Conservation (phyloP, 1,140 invertebrate genomes). For the Drosophila repletoides region DNA sequence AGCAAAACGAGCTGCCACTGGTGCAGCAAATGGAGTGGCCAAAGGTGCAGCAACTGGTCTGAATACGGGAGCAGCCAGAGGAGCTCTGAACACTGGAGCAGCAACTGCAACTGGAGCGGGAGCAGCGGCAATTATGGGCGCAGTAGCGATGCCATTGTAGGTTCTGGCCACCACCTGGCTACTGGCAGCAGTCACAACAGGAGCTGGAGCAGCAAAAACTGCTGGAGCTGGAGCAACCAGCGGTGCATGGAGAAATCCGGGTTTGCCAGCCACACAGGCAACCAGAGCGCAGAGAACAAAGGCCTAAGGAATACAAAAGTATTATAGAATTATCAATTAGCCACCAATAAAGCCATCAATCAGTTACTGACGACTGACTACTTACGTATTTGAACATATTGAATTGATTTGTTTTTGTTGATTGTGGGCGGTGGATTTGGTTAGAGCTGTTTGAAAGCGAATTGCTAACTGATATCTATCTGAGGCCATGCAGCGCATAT, state of each 20-base stretch:
- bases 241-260: constrained; percentile 67
- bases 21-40: constrained; percentile 42
- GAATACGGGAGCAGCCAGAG: no score
- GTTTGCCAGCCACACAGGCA: constrained; percentile 80
- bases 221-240: constrained; percentile 59
- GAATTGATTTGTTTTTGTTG: constrained; percentile 23
- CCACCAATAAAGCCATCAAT: no score
- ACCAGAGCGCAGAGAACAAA: constrained; percentile 73
- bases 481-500: constrained; percentile 42
- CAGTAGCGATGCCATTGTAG: constrained; percentile 81
- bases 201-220: constrained; percentile 70
- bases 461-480: constrained; percentile 57
- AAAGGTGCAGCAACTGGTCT: constrained; percentile 38
- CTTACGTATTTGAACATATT: constrained; percentile 81
- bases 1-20: constrained; percentile 40
- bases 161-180: constrained; percentile 83
- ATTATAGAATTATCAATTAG: not conserved
- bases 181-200: constrained; percentile 82
- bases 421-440: constrained; percentile 25
- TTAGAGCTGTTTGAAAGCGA: constrained; percentile 37
- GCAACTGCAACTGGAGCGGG: constrained; percentile 37
- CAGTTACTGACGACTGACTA: no score
- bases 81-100: constrained; percentile 24
- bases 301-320: constrained; percentile 14
- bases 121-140: constrained; percentile 59